phyloP scores from a whole-genome alignment of 2,797 vertebrate species.

The Distichodus sexfasciatus region DNA sequence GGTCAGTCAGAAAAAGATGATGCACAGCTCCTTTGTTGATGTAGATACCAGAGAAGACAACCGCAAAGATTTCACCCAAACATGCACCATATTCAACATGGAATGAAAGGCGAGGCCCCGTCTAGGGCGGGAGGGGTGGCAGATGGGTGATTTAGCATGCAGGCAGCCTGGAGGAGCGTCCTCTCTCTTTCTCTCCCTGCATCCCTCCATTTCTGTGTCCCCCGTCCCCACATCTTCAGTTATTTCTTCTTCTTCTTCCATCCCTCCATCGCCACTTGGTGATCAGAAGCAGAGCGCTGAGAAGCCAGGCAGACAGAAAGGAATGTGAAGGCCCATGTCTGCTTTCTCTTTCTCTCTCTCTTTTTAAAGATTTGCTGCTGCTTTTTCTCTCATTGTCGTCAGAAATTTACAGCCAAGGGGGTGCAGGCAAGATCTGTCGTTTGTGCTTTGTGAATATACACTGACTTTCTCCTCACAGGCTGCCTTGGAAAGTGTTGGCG shows the following conservation, averaged over 20 bases:
- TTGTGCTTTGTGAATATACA: too few species aligned
- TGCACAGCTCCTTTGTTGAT: not conserved
- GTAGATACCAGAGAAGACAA: not conserved
- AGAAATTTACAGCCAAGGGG: too few species aligned
- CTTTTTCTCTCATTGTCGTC: too few species aligned
- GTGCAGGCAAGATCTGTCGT: too few species aligned
- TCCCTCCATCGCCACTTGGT: slow-evolving; percentile 18
- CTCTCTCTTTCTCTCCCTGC: slow-evolving; percentile 17
- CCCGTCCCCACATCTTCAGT: not conserved
- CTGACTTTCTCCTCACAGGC: not conserved
- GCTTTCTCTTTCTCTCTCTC: too few species aligned
- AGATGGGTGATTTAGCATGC: slow-evolving; percentile 51
- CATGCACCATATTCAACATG: slow-evolving; percentile 3
- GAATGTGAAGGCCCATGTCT: not conserved
- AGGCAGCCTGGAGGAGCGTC: slow-evolving; percentile 42
- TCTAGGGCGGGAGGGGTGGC: slow-evolving; percentile 23
- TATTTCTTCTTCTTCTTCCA: not conserved
- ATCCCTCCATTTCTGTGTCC: too few species aligned
- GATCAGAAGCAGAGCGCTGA: slow-evolving; percentile 28
- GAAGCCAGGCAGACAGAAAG: slow-evolving; percentile 3
- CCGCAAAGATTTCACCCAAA: slow-evolving; percentile 6
- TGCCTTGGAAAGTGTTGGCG: slow-evolving; percentile 13
- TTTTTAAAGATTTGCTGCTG: too few species aligned
- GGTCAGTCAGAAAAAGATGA: slow-evolving; percentile 16
- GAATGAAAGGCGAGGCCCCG: not conserved